Base-by-base conservation (phyloP, 1,140 invertebrate species). In the Cherax destructor region DNA sequence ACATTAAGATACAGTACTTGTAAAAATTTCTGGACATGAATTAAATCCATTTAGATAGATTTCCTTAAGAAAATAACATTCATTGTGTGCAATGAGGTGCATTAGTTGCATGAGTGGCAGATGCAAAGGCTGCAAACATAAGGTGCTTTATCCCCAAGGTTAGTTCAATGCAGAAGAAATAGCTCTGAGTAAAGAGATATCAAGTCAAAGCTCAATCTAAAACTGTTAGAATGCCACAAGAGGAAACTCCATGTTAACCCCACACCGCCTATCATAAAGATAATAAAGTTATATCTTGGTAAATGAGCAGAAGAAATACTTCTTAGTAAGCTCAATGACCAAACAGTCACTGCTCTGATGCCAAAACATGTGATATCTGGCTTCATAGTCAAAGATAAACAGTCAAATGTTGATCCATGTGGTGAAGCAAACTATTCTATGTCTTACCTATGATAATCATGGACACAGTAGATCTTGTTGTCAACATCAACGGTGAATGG, bases 401-500 rank as follows among this genome's bases (percentile, higher is more conserved):
- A 97, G 47, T 97, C 97, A 78, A 97, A 97, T 86, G 98, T 98
- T 96, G 99, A 98, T 92, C 98, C 97, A 95, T 98, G 99, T 88
- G 98, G 97, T 98, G 98, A 56, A 56, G 52, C 52, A 56, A 56
- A 56, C 13, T 56, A 56, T 56, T 56, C 13, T 56, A 65, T 16
- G 16, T 95, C 99, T 99, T 95, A 98, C 96, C 96, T 96, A 95
- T 99, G 99, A 94, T 99, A 99, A 95, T 99, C 99, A 94, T 98
- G 98, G 49, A 99, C 98, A 95, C 99, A 99, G 94, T 99, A 99
- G 91, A 99, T 99, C 95, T 99, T 99, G 95, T 99, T 99, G 94
- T 99, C 98, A 50, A 99, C 97, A 94, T 99, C 99, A 13, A 99
- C 97, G 0, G 99, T 99, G 94, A 99, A 99, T 13, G 99, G 99